Evolutionary conservation across 2,888 invertebrate species (phyloP), one percentile per base, ranked within the genome.

Genomic region (Plusia festucae): DNA sequence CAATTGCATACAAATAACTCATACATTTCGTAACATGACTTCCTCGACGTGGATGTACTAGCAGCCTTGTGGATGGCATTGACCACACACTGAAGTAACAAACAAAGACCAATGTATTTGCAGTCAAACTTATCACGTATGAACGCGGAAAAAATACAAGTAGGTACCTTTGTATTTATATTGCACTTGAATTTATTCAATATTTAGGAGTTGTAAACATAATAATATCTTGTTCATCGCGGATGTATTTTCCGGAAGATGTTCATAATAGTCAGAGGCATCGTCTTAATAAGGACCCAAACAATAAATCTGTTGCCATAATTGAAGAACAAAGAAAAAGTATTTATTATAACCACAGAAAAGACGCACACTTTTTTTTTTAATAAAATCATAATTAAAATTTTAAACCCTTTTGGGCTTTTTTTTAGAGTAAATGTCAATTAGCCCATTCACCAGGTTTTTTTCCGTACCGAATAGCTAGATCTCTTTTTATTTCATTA

Each of bases 11-110:
- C 22, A 58, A 51, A 49, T 6, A 52, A 1, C 60, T 40, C 22
- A 20, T n/a, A 53, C 49, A 16, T 63, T 76, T 71, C 40, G 49
- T 68, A 64, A 71, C 22, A 16, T 30, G 16, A 76, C 74, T 74
- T 74, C 76, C 74, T 72, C 13, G 61, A 34, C 61, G 40, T 53
- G 60, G 75, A 62, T 76, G 67, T 53, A 68, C 70, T 30, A 56
- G 8, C 7, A 53, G 58, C 74, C 74, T 76, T 74, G 68, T 13
- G 13, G 4, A 15, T 72, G 73, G 60, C 74, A 74, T 74, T 74
- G 76, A 55, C 24, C 11, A 24, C 18, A 2, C 27, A 49, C 24
- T 32, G 55, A 57, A 54, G 30, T 52, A 46, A 40, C 44, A 60
- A 55, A 70, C 71, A 71, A 67, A 70, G 27, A 18, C 67, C 67